Evolutionary conservation across 2,888 invertebrate genomes (phyloP).

Genomic region (Rhimphoctona megacephalus): DNA sequence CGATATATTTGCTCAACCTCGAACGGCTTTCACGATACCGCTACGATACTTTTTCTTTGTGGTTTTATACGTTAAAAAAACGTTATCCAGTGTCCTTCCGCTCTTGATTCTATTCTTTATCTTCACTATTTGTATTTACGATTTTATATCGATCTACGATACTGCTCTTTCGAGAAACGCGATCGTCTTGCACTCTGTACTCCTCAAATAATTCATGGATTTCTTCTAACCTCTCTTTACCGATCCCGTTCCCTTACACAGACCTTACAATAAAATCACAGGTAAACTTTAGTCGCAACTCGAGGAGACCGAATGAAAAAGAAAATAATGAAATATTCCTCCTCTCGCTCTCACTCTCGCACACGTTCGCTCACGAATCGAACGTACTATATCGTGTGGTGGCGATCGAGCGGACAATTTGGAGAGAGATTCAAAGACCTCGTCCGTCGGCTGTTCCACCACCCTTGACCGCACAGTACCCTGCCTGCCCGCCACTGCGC

Average conservation of each 20-base stretch:
- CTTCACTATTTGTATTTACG: not conserved
- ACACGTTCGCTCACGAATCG: not conserved
- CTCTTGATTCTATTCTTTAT: not conserved
- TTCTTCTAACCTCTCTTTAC: not conserved
- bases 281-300: not conserved
- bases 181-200: not conserved
- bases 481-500: conserved; percentile 75
- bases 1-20: conserved; percentile 1
- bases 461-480: conserved; percentile 73
- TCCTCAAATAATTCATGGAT: not conserved
- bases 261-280: conserved; percentile 7
- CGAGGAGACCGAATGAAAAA: not conserved
- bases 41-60: not conserved
- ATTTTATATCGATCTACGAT: not conserved
- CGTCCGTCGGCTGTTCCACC: conserved; percentile 66
- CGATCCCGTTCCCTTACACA: not conserved
- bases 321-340: not conserved
- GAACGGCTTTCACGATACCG: not conserved
- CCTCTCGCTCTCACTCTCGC: not conserved
- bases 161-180: not conserved
- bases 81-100: not conserved
- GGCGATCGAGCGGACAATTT: conserved; percentile 23
- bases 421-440: conserved; percentile 19
- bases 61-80: not conserved
- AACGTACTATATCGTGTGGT: not conserved